Evolutionary conservation across 1,140 invertebrate species (phyloP).

Genomic region (Halictus rubicundus): DNA sequence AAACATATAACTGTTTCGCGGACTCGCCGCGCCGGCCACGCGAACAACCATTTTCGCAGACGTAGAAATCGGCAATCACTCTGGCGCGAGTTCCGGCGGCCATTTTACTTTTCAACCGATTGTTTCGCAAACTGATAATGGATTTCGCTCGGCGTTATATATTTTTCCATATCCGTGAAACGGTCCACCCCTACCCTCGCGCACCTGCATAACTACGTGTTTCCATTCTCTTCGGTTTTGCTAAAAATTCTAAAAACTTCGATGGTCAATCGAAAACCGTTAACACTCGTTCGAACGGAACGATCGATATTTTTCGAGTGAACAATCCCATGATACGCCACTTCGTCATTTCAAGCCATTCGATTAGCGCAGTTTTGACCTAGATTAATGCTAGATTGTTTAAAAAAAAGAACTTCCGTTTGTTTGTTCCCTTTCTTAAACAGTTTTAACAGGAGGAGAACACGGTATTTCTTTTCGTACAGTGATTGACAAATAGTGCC

Average conservation of each 20-base stretch:
- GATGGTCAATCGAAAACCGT: too few species aligned
- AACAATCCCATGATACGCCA: background rate
- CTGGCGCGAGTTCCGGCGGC: background rate
- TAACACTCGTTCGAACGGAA: background rate
- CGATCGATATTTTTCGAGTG: background rate
- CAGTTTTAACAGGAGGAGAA: too few species aligned
- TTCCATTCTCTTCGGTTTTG: background rate
- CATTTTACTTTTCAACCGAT: background rate
- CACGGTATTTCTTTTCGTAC: too few species aligned
- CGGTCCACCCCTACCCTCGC: background rate
- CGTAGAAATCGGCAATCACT: background rate
- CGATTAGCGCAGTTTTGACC: too few species aligned
- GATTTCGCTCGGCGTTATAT: background rate
- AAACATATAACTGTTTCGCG: conserved; percentile 1
- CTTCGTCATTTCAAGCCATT: background rate
- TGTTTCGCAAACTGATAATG: background rate
- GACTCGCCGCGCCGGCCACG: background rate
- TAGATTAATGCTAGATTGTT: too few species aligned
- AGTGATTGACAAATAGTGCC: too few species aligned
- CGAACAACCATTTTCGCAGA: background rate
- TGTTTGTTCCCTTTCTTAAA: too few species aligned
- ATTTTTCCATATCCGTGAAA: background rate
- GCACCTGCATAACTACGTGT: background rate
- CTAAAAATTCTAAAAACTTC: background rate
- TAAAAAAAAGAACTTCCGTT: too few species aligned